Evolutionary conservation across 2,113 vertebrate genomes (phyloP).

Genomic region (Lophotis ruficrista): DNA sequence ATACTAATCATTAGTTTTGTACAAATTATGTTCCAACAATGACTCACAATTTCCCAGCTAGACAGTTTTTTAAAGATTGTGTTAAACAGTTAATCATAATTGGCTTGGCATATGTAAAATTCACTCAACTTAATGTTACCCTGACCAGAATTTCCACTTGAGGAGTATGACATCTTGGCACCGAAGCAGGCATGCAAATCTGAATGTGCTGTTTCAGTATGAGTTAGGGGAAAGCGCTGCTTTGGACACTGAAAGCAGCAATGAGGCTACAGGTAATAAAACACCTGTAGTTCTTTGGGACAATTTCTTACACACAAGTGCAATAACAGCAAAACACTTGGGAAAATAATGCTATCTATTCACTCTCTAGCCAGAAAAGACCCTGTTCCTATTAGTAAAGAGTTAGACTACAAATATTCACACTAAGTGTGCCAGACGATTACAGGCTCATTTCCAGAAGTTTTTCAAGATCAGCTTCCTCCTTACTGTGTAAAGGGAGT

Average conservation of each 20-base stretch:
- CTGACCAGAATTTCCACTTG: neutral
- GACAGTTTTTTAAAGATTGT: neutral
- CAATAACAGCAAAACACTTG: neutral
- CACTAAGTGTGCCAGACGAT: neutral
- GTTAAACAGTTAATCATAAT: conserved; percentile 12
- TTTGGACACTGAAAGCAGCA: neutral
- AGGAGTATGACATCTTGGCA: neutral
- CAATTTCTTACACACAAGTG: neutral
- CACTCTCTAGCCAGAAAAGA: neutral
- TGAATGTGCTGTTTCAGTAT: neutral
- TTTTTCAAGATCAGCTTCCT: neutral
- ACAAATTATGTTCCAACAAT: neutral
- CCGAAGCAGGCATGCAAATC: neutral
- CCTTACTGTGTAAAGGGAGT: neutral
- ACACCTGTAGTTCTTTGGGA: neutral
- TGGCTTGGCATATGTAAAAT: neutral
- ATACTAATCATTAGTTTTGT: neutral
- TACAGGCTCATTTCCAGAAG: neutral
- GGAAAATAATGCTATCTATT: neutral
- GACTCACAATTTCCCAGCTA: neutral
- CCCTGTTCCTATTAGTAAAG: neutral
- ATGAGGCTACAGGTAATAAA: neutral
- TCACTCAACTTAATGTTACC: neutral
- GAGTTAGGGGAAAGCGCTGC: neutral
- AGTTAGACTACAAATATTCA: neutral